Percentiles rank a stretch among this genome's conserved stretches.
phyloP scores from a whole-genome alignment of 2,113 vertebrate species.

The Podilymbus podiceps region DNA sequence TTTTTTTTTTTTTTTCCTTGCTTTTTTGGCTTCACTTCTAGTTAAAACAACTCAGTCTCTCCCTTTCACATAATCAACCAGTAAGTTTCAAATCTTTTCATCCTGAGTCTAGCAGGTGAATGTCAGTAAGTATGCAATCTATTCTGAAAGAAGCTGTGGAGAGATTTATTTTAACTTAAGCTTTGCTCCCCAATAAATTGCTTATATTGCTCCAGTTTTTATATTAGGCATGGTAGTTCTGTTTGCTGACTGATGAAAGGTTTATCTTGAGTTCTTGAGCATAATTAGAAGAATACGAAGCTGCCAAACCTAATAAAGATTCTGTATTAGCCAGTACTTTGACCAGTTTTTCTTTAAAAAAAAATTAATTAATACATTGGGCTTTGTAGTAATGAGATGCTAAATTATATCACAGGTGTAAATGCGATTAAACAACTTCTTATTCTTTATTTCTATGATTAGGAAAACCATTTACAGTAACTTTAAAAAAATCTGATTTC shows the following conservation, averaged over 20 bases:
- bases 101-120: neutral
- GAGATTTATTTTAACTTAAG: neutral
- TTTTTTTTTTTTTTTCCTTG: neutral
- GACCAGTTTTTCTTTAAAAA: neutral
- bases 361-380: neutral
- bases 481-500: neutral
- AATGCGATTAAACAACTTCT: neutral
- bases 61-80: neutral
- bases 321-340: neutral
- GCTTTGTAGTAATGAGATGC: neutral
- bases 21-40: neutral
- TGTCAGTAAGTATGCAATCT: neutral
- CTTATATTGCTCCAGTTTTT: neutral
- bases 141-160: neutral
- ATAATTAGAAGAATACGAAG: neutral
- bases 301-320: neutral
- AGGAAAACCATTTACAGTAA: neutral
- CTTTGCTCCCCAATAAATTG: neutral
- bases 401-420: neutral
- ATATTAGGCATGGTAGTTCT: neutral
- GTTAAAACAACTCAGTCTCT: neutral
- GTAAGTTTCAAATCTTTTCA: neutral
- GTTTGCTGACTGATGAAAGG: neutral
- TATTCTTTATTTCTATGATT: neutral
- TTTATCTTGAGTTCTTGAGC: neutral